These are phyloP conservation scores for Argya squamiceps DNA, from an alignment of 2,797 vertebrate species.

Conservation along the genomic window DNA sequence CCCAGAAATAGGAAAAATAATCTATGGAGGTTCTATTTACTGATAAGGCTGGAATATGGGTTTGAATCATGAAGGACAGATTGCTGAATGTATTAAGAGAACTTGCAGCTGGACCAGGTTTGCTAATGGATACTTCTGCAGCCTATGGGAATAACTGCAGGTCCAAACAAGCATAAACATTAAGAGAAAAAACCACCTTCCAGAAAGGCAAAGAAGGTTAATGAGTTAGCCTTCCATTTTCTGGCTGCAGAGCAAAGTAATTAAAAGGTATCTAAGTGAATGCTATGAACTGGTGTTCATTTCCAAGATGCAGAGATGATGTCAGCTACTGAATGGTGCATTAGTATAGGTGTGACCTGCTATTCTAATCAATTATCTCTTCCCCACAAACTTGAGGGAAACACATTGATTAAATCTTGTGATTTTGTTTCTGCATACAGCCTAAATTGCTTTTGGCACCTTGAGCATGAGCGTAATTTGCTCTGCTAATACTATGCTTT, in stretches of 20 bases:
- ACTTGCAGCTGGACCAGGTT: background rate
- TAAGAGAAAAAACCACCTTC: background rate
- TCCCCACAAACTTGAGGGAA: slow-evolving; percentile 5
- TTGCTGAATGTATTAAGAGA: slow-evolving; percentile 15
- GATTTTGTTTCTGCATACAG: slow-evolving; percentile 23
- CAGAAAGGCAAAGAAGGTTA: slow-evolving; percentile 58
- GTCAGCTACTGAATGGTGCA: background rate
- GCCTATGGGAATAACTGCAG: background rate
- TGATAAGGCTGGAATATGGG: background rate
- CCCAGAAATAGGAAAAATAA: slow-evolving; percentile 4
- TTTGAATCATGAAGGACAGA: background rate
- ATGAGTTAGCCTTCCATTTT: slow-evolving; percentile 49
- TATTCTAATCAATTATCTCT: slow-evolving; percentile 44
- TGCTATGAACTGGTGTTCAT: slow-evolving; percentile 3
- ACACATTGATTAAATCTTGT: slow-evolving; percentile 37
- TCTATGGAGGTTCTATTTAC: background rate
- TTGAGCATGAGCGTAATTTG: slow-evolving; percentile 11
- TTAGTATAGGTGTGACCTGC: slow-evolving; percentile 21
- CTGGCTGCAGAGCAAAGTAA: slow-evolving; percentile 41
- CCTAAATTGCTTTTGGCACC: slow-evolving; percentile 43
- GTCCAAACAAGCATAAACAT: background rate
- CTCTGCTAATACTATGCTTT: slow-evolving; percentile 2
- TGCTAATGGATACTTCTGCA: background rate
- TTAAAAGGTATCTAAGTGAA: slow-evolving; percentile 44
- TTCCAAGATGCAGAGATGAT: slow-evolving; percentile 24